Conservation (phyloP, 2,888 invertebrate species). For the Polia nebulosa region DNA sequence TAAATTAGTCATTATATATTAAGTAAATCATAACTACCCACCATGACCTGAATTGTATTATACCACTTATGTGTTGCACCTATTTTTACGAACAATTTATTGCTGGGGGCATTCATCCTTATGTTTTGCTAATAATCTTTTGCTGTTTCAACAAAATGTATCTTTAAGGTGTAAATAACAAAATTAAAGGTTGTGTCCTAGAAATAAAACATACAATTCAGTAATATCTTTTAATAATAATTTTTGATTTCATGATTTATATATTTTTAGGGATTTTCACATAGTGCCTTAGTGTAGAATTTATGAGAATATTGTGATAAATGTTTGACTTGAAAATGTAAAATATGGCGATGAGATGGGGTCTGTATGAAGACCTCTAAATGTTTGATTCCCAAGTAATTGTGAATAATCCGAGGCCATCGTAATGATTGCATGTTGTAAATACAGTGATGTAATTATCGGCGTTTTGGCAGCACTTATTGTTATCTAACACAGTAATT, state of each 20-base stretch:
- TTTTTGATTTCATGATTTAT: constrained; percentile 41
- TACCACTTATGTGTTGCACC: constrained; percentile 23
- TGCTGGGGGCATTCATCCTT: constrained; percentile 24
- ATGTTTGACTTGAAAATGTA: constrained; percentile 60
- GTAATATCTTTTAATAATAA: constrained; percentile 6
- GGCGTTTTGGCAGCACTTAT: constrained; percentile 66
- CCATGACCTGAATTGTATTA: constrained; percentile 27
- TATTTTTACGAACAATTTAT: constrained; percentile 10
- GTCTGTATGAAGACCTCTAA: constrained; percentile 39
- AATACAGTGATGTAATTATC: constrained; percentile 63
- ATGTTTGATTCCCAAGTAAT: constrained; percentile 56
- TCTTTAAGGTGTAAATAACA: constrained; percentile 52
- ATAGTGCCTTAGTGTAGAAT: constrained; percentile 63
- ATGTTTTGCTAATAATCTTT: constrained; percentile 11
- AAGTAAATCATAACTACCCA: constrained; percentile 43
- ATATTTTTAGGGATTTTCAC: constrained; percentile 54
- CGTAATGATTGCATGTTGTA: constrained; percentile 64
- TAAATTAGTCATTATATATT: constrained; percentile 61
- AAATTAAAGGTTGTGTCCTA: constrained; percentile 37
- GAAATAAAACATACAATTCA: constrained; percentile 15
- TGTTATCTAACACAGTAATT: constrained; percentile 65
- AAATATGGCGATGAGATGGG: constrained; percentile 61
- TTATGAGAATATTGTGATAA: constrained; percentile 60
- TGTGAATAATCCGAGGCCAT: constrained; percentile 49
- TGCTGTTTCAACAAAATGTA: constrained; percentile 4